Evolutionary conservation across 2,888 invertebrate species (phyloP), one percentile per base, ranked within the genome.

Genomic region (Dendrolimus houi): DNA sequence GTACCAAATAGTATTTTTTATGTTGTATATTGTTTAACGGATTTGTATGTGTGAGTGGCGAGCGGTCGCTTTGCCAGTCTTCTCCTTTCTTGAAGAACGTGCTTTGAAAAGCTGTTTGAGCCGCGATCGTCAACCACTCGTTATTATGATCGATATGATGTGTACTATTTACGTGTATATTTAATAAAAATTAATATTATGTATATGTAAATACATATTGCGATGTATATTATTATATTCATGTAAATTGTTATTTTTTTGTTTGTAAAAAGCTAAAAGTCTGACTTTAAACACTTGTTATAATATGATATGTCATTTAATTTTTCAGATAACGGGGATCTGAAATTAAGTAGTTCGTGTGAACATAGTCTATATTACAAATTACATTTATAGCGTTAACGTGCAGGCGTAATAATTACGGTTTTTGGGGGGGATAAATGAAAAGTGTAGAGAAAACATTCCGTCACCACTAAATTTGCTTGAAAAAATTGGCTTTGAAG

Each of bases 1-100:
- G 84, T 88, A 89, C 90, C 90, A 90, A 90, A 90, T 89, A 89
- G 89, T 90, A 89, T 90, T 89, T 29, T 88, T 89, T 89, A 89
- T 82, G 85, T 87, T 89, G 81, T 87, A 83, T 87, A 85, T 85
- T 85, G 79, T 85, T 87, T 82, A 83, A 80, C 79, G 71, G 75
- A 81, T 85, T 83, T 83, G 82, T 85, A 81, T 78, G 52, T 55
- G 55, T 8, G 55, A 55, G 56, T 17, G 17, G 54, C 42, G 13
- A 12, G 29, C 29, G 29, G 29, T 29, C 29, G 29, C 29, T 3
- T 3, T 29, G 6, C 6, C 29, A 29, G 29, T 6, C 29, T 29
- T 0, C 29, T 29, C 6, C 17, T 3, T 29, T 29, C 29, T 2
- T 6, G 29, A 29, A 29, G 6, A 29, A 6, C 29, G 29, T 6